Percentiles rank a stretch among this genome's conserved stretches.
Conservation (phyloP, 2,113 vertebrate genomes). For the Anolis carolinensis region DNA sequence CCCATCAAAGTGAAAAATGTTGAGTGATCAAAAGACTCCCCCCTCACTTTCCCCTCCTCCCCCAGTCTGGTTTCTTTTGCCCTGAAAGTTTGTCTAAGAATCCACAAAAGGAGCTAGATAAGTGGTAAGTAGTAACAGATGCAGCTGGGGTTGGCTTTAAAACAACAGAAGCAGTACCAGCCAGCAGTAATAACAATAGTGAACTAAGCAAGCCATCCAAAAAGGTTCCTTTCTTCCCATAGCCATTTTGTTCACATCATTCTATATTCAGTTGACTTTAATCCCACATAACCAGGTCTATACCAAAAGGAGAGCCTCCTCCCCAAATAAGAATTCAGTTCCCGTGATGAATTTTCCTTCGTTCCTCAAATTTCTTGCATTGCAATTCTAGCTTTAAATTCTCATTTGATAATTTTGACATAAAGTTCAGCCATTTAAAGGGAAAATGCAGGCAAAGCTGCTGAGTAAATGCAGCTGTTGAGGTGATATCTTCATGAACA, state of each 20-base stretch:
- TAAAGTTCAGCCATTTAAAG: too few species aligned
- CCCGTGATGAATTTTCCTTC: too few species aligned
- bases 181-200: not conserved
- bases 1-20: not conserved
- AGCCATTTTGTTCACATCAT: not conserved
- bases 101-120: conserved; percentile 60
- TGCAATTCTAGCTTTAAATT: too few species aligned
- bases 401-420: too few species aligned
- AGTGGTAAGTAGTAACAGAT: conserved; percentile 29
- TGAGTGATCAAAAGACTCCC: conserved; percentile 31
- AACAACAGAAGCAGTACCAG: not conserved
- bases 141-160: conserved; percentile 28
- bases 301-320: too few species aligned
- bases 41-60: conserved; percentile 29
- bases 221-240: not conserved
- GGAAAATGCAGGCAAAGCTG: too few species aligned
- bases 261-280: not conserved
- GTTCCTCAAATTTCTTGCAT: too few species aligned
- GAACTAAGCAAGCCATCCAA: not conserved
- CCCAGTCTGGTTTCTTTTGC: conserved; percentile 45
- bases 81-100: conserved; percentile 51
- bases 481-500: too few species aligned
- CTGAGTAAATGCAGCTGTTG: too few species aligned
- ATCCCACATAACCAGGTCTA: not conserved
- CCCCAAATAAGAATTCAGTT: too few species aligned